A percentile compares a stretch with the other conserved stretches of the same genome.
Evolutionary conservation across 2,113 vertebrate species (phyloP).

Genomic region (Glareola pratincola): DNA sequence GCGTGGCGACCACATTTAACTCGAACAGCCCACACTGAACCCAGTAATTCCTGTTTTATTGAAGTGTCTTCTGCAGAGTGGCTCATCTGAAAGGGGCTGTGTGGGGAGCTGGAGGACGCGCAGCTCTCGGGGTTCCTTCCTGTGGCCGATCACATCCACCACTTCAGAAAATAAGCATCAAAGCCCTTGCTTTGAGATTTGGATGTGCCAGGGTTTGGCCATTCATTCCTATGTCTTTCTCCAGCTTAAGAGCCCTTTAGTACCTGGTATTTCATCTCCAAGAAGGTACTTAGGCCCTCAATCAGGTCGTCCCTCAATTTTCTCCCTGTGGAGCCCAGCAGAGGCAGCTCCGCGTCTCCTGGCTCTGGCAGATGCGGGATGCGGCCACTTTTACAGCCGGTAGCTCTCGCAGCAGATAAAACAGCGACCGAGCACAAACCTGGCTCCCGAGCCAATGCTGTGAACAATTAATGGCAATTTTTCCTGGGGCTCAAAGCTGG

Average conservation of each 20-base stretch:
- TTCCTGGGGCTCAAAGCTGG: not conserved
- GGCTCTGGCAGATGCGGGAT: not conserved
- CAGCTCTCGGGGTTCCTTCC: not conserved
- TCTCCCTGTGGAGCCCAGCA: not conserved
- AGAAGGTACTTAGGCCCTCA: not conserved
- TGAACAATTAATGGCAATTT: not conserved
- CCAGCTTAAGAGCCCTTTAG: not conserved
- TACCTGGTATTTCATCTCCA: not conserved
- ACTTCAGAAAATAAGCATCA: not conserved
- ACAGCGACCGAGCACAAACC: not conserved
- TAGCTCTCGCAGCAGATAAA: not conserved
- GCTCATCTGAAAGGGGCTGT: not conserved
- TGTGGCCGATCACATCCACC: not conserved
- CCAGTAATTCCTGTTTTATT: not conserved
- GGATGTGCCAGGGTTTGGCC: not conserved
- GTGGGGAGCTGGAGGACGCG: rapidly evolving
- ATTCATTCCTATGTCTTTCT: not conserved
- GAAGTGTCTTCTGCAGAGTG: not conserved
- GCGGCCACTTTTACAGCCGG: rapidly evolving
- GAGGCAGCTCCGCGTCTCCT: not conserved
- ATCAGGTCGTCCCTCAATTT: not conserved
- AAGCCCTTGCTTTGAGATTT: not conserved
- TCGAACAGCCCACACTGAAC: not conserved
- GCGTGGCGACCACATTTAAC: rapidly evolving
- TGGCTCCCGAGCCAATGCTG: not conserved